Evolutionary conservation across 2,888 invertebrate species (phyloP), one percentile per base, ranked within the genome.

Genomic region (Tiliacea citrago): DNA sequence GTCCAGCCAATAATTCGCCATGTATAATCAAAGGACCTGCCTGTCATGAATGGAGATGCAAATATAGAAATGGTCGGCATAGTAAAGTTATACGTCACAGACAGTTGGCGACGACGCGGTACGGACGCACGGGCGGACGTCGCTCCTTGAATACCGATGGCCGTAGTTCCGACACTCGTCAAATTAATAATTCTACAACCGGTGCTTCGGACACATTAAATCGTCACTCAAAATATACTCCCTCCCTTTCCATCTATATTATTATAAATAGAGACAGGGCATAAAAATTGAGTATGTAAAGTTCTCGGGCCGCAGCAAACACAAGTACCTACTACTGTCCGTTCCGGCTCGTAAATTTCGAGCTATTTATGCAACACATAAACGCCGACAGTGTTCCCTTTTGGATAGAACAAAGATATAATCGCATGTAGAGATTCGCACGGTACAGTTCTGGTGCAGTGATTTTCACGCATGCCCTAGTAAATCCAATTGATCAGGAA

Each of bases 101-200:
- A 77, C 75, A 66, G 61, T 68, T 82, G 86, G 83, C 84, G 82
- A 81, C 85, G 75, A 61, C 35, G 73, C 42, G 16, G 39, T 16
- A 49, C 78, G 67, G 71, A 58, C 78, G 74, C 60, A 65, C 75
- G 76, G 66, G 70, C 75, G 83, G 77, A 82, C 79, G 73, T 67
- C 80, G 84, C 88, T 79, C 80, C 80, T 84, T 89, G 94, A 91
- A 94, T 94, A 93, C 92, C 88, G 92, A 93, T 82, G 87, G 88
- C 75, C 84, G 84, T 86, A 88, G 92, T 94, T 94, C 93, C 93
- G 92, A 93, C 89, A 88, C 91, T 85, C 90, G 89, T 93, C 90
- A 92, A 92, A 93, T 93, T 91, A 92, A 81, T 83, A 83, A 94
- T 93, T 90, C 91, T 85, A 88, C 85, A 83, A 90, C 85, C 86